Conservation (phyloP, 2,113 vertebrate genomes). For the Saccopteryx leptura region DNA sequence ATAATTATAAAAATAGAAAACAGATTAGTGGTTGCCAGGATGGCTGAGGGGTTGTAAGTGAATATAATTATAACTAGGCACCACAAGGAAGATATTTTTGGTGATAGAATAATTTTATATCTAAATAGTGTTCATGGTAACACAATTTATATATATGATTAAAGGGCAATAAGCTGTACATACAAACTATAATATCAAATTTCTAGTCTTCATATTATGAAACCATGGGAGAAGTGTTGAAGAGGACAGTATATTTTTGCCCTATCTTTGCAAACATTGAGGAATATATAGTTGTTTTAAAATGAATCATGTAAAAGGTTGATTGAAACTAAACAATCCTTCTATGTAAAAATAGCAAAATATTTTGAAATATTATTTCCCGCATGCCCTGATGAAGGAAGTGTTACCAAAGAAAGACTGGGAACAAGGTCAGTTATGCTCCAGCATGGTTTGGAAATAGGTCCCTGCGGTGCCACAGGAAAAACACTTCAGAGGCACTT, state of each 20-base stretch:
- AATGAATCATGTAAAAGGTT: neutral
- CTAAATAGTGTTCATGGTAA: neutral
- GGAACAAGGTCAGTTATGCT: neutral
- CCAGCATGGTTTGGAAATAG: no score
- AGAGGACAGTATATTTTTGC: neutral
- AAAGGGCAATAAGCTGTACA: neutral
- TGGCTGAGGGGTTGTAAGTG: neutral
- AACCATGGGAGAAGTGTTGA: neutral
- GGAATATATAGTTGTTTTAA: neutral
- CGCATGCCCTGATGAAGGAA: neutral
- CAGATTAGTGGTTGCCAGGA: neutral
- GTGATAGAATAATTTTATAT: neutral
- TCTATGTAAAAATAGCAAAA: neutral
- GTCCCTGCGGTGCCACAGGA: no score
- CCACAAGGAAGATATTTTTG: neutral
- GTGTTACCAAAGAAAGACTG: neutral
- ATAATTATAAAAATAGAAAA: neutral
- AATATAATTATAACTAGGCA: neutral
- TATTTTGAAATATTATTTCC: neutral
- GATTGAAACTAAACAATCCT: neutral
- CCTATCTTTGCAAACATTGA: neutral
- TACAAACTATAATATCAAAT: neutral
- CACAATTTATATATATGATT: neutral
- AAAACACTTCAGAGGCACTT: no score
- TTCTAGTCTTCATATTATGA: neutral